phyloP scores from a whole-genome alignment of 2,113 vertebrate genomes.

The Spea bombifrons region DNA sequence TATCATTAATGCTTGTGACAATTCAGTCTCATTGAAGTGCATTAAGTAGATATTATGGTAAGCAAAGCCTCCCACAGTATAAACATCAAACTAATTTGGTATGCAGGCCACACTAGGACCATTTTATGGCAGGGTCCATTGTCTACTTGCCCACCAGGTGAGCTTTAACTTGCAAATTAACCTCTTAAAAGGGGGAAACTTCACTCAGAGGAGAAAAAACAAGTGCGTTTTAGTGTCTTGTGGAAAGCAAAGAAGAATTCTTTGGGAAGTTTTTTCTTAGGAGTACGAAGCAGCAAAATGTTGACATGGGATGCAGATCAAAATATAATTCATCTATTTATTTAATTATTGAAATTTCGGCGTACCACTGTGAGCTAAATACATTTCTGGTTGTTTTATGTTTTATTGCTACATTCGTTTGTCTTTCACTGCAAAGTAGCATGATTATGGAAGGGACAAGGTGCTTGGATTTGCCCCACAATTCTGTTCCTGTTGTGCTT shows the following conservation, averaged over 20 bases:
- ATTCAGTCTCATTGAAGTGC: slow-evolving; percentile 92
- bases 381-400: too few relatives aligned
- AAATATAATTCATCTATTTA: too few relatives aligned
- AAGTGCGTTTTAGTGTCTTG: slow-evolving; percentile 70
- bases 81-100: slow-evolving; percentile 94
- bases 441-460: too few relatives aligned
- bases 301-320: too few relatives aligned
- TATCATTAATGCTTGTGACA: slow-evolving; percentile 96
- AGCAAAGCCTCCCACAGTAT: slow-evolving; percentile 96
- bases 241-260: slow-evolving; percentile 83
- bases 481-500: too few relatives aligned
- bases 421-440: too few relatives aligned
- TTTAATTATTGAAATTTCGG: too few relatives aligned
- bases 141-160: slow-evolving; percentile 92
- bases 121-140: slow-evolving; percentile 87
- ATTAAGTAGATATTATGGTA: slow-evolving; percentile 97
- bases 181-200: slow-evolving; percentile 81
- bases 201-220: slow-evolving; percentile 60
- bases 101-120: slow-evolving; percentile 79
- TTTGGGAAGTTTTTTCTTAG: neutral
- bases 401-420: too few relatives aligned
- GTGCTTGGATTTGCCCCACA: too few relatives aligned
- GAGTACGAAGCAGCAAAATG: slow-evolving; percentile 22
- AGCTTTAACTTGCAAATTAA: slow-evolving; percentile 99
- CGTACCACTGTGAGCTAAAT: too few relatives aligned